Percentiles rank a stretch among this genome's conserved stretches.
phyloP scores from a whole-genome alignment of 2,113 vertebrate genomes.

The Oncorhynchus keta region DNA sequence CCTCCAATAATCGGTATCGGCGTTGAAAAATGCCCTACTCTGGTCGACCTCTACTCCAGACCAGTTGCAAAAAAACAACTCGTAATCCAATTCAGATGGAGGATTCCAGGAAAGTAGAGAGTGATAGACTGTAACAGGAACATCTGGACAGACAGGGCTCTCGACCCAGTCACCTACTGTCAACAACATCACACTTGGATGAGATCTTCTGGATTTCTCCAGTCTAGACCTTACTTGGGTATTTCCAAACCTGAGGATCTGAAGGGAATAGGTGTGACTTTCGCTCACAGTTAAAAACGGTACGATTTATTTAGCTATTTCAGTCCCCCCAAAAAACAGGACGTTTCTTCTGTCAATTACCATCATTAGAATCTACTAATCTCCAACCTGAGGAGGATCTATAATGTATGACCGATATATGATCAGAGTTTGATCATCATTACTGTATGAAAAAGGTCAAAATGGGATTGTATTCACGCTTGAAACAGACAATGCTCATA shows the following conservation, averaged over 20 bases:
- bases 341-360: not conserved
- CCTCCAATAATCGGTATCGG: too few relatives aligned
- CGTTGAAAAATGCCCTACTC: too few relatives aligned
- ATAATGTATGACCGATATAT: too few relatives aligned
- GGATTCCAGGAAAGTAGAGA: constrained; percentile 29
- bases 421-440: too few relatives aligned
- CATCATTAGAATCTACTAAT: too few relatives aligned
- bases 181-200: constrained; percentile 53
- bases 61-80: constrained; percentile 41
- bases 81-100: constrained; percentile 54
- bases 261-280: too few relatives aligned
- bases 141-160: constrained; percentile 49
- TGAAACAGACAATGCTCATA: too few relatives aligned
- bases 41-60: too few relatives aligned
- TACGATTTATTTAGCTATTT: not conserved
- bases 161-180: constrained; percentile 41
- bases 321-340: not conserved
- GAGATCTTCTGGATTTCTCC: not conserved
- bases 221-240: constrained; percentile 34
- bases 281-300: too few relatives aligned
- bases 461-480: too few relatives aligned
- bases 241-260: constrained; percentile 41
- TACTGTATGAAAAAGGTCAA: too few relatives aligned
- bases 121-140: constrained; percentile 17
- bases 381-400: too few relatives aligned